These are phyloP conservation scores for Trachymyrmex septentrionalis DNA, from an alignment of 1,140 invertebrate species.

Conservation along the genomic window DNA sequence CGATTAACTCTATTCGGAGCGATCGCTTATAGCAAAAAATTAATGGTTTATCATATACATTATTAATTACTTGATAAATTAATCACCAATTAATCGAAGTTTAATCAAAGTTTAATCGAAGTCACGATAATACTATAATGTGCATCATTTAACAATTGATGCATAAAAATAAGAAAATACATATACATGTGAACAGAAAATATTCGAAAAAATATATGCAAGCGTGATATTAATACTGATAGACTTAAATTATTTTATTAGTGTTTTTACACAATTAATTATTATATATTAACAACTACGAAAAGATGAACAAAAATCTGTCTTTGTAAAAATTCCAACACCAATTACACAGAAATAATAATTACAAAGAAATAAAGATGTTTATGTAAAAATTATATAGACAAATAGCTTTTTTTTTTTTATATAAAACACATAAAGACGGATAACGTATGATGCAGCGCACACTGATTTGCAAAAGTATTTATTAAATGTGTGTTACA, in stretches of 20 bases:
- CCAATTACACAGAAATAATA: background rate
- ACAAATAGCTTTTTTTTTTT: background rate
- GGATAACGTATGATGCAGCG: background rate
- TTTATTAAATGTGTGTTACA: conserved; percentile 74
- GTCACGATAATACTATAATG: background rate
- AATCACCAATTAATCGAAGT: no score
- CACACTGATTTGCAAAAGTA: conserved; percentile 70
- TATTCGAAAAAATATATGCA: background rate
- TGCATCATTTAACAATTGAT: background rate
- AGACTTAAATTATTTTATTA: conserved; percentile 7
- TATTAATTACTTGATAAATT: no score
- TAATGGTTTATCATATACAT: background rate
- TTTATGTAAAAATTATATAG: background rate
- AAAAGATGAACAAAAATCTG: background rate
- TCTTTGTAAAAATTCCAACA: background rate
- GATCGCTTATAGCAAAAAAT: background rate
- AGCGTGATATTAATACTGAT: background rate
- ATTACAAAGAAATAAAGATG: background rate
- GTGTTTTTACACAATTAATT: conserved; percentile 3
- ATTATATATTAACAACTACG: conserved; percentile 8
- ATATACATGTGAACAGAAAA: background rate
- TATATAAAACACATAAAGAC: background rate
- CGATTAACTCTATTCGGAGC: background rate
- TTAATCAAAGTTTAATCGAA: background rate
- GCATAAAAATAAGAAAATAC: background rate